These are phyloP conservation scores for Antrozous pallidus DNA, from an alignment of 2,797 vertebrate species.

Conservation along the genomic window DNA sequence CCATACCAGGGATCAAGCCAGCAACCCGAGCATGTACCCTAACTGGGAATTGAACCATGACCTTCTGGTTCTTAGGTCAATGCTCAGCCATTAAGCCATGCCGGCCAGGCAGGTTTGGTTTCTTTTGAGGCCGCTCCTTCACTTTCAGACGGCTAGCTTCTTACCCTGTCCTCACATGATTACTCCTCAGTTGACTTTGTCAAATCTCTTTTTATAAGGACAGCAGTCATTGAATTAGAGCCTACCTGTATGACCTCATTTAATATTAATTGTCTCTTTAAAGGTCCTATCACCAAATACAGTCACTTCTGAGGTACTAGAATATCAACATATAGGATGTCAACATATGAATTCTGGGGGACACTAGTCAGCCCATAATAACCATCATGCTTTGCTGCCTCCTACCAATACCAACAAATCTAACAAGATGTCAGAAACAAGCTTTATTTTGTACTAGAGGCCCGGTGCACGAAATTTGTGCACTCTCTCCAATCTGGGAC, in stretches of 20 bases:
- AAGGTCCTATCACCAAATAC: not conserved
- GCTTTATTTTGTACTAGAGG: not conserved
- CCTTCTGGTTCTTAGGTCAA: too few species aligned
- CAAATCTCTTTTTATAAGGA: not conserved
- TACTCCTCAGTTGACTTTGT: not conserved
- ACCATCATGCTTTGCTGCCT: not conserved
- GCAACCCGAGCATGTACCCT: too few species aligned
- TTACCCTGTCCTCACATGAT: not conserved
- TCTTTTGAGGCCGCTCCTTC: not conserved
- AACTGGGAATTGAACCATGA: too few species aligned
- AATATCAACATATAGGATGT: not conserved
- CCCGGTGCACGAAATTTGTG: too few species aligned
- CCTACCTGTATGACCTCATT: not conserved
- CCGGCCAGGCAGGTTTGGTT: too few species aligned
- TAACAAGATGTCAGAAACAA: not conserved
- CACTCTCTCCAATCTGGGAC: too few species aligned
- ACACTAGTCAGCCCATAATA: not conserved
- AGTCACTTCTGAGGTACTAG: not conserved
- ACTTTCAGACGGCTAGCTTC: not conserved
- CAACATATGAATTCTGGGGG: not conserved
- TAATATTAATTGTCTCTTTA: not conserved
- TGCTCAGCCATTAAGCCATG: too few species aligned
- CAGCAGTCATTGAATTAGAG: not conserved
- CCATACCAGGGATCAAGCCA: too few species aligned
- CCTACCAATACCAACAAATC: not conserved